Percentiles rank a stretch among this genome's conserved stretches.
Evolutionary conservation across 2,113 vertebrate genomes (phyloP).

Genomic region (Misgurnus anguillicaudatus): DNA sequence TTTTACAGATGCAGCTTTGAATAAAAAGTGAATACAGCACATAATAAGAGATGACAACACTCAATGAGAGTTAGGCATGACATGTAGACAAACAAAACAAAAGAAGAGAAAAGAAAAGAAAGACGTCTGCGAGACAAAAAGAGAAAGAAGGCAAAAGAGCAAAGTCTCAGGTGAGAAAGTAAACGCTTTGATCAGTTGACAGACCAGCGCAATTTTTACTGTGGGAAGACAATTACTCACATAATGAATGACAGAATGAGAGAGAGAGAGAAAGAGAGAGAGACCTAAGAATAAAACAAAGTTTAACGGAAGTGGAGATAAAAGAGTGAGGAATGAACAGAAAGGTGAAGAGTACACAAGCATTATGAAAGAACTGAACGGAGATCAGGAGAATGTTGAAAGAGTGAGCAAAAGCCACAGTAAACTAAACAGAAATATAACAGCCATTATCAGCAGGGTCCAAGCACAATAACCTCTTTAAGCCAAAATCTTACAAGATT

Average conservation of each 20-base stretch:
- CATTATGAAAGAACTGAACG: background rate
- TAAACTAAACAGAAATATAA: background rate
- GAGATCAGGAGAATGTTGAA: background rate
- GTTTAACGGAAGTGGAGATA: background rate
- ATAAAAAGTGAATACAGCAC: background rate
- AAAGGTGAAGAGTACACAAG: background rate
- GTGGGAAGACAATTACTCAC: conserved; percentile 74
- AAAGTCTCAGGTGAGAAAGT: conserved; percentile 51
- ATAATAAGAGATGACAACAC: background rate
- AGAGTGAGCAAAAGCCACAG: background rate
- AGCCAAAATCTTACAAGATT: too few relatives aligned
- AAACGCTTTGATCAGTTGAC: conserved; percentile 76
- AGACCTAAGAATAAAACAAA: background rate
- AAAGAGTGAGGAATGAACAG: conserved; percentile 2
- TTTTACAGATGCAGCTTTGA: conserved; percentile 35
- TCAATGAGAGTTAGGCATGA: background rate
- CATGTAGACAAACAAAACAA: background rate
- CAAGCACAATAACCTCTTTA: too few relatives aligned
- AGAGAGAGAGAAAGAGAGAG: conserved; percentile 11
- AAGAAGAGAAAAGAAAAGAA: background rate
- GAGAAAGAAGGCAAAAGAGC: conserved; percentile 59
- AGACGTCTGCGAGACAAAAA: background rate
- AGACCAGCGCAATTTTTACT: conserved; percentile 71
- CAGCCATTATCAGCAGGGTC: background rate
- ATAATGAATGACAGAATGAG: conserved; percentile 57